Percentiles rank a stretch among this genome's conserved stretches.
Evolutionary conservation across 2,113 vertebrate genomes (phyloP).

Genomic region (Tragelaphus imberbis): DNA sequence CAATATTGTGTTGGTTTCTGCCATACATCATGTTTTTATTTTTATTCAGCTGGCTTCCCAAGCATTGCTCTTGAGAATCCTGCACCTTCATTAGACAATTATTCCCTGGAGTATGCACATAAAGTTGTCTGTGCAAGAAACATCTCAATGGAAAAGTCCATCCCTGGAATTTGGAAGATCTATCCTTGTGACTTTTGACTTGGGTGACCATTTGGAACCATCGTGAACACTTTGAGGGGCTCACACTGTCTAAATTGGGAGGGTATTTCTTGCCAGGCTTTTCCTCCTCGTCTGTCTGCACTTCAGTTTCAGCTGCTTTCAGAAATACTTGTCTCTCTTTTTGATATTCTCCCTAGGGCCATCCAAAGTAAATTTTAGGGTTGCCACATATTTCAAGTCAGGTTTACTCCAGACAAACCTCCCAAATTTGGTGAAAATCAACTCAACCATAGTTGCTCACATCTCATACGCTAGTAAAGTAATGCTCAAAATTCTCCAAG

Average conservation of each 20-base stretch:
- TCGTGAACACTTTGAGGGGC: neutral
- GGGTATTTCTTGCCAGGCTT: neutral
- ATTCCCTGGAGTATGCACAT: neutral
- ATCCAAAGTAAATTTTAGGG: neutral
- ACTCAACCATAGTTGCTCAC: no score
- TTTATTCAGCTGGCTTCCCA: neutral
- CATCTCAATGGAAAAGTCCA: neutral
- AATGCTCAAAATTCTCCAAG: no score
- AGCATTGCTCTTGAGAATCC: neutral
- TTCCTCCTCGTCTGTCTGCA: neutral
- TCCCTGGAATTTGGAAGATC: neutral
- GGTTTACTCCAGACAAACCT: neutral
- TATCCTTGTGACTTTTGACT: neutral
- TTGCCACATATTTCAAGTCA: neutral
- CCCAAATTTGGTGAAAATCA: neutral
- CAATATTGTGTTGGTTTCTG: neutral
- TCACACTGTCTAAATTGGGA: neutral
- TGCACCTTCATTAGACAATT: neutral
- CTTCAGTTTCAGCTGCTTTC: neutral
- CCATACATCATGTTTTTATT: neutral
- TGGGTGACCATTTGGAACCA: neutral
- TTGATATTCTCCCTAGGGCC: neutral
- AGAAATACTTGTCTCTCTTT: neutral
- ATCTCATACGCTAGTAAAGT: no score
- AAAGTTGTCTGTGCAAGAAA: neutral